Evolutionary conservation across 2,888 invertebrate species (phyloP), one percentile per base, ranked within the genome.

Genomic region (Perithous albicinctus): DNA sequence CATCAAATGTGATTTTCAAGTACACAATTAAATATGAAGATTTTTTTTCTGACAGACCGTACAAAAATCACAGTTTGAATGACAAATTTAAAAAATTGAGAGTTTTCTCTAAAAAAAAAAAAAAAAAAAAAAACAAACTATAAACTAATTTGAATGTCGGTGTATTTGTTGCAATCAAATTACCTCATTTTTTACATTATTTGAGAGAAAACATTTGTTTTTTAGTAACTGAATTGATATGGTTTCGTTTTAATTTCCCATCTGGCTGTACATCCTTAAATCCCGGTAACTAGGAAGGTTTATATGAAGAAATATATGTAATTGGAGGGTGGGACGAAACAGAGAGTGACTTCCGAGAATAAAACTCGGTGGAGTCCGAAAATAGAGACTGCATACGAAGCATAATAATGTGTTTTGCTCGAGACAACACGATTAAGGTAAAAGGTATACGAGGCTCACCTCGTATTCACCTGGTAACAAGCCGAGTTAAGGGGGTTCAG

Each of bases 341-440:
- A 20, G 3, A 8, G 10, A 1, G 10, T n/a, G 15, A n/a, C 56
- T 29, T 29, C 56, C 15, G 12, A 29, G 54, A 56, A 18, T 12
- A 56, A 18, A 59, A 59, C 29, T 59, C 15, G 51, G 54, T 38
- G 43, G n/a, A n/a, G n/a, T n/a, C 29, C 35, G 20, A 70, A 23
- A 38, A 70, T 56, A 48, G 51, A 70, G 70, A 70, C 56, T 32
- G 35, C 29, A 51, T 18, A 32, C 2, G 56, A 70, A 74, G 38
- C 26, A 51, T 51, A 64, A 74, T 74, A 46, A 54, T 26, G 41
- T 54, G 54, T 66, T 59, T 64, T 66, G 56, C 20, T 41, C 26
- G 64, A 66, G 64, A 66, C 64, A 67, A 76, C 48, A 76, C 48
- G 67, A 67, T 76, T 56, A 54, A 66, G 56, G 66, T 38, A 46